Base-by-base conservation (phyloP, 2,113 vertebrate genomes). In the Pantherophis guttatus region DNA sequence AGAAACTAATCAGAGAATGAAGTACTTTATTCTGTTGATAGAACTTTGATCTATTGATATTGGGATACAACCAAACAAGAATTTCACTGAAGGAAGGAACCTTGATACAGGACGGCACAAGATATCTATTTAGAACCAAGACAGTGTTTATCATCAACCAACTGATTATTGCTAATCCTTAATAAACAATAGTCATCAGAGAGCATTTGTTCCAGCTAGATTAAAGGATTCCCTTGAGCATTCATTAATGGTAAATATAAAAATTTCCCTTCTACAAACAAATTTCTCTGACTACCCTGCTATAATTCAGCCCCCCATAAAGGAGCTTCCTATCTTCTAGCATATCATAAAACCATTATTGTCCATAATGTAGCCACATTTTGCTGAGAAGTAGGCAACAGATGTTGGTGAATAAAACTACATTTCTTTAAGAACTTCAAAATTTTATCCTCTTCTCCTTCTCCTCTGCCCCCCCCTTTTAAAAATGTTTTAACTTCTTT, bases 11-110 rank as follows among this genome's bases (percentile, higher is more conserved):
- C 2, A 55, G 11, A 93, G 9, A 87, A 88, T 55, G 53, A 94
- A 93, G 92, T 62, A 90, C 86, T 92, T 88, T 89, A 70, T 95
- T 88, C 94, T 91, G 95, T 87, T 86, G 88, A 96, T 96, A 94
- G 92, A 75, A 91, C 86, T 92, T 87, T 89, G 87, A 95, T 88
- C 93, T 91, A 95, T 87, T 86, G 88, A 96, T 96, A 65, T 65
- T 65, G 62, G 62, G 26, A 65, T 65, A 29, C 11, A 29, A 65
- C 62, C 62, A 65, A 65, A 65, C 3, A 65, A 65, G 62, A 65
- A 12, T 29, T 29, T 65, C 62, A 65, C 62, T 65, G 62, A 65
- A 29, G 62, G 11, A 65, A 65, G 62, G 26, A 29, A 1, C 26
- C 62, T 65, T 65, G 62, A 29, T 29, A 65, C 62, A 65, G 62